Base-by-base conservation (phyloP, 2,888 invertebrate genomes). In the Metallyticus violacea region DNA sequence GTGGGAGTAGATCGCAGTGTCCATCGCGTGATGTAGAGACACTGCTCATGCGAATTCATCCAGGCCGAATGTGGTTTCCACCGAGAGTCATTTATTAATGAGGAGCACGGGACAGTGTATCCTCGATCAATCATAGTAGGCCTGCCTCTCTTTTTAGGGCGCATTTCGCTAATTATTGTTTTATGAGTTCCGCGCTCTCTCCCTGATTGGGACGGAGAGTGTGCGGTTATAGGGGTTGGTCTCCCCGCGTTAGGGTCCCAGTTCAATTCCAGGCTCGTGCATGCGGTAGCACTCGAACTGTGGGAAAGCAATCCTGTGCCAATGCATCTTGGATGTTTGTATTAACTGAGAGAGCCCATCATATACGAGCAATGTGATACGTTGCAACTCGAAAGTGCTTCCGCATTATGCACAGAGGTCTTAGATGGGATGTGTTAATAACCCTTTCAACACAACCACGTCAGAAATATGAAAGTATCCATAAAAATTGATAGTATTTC, bases 41-140 rank as follows among this genome's bases (percentile, higher is more conserved):
- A 62, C 15, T 40, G 15, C 40, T 62, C 15, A 22, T 22, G 9
- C 40, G 40, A 9, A 62, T 62, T 22, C 40, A 62, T 26, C 79
- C 22, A 9, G 9, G 28, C 82, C 15, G 76, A 9, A 15, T 2
- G 26, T 25, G 22, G 76, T 26, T n/a, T 77, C 83, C 27, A 77
- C 28, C n/a, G 83, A 83, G 77, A 83, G 83, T 77, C 77, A 83
- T 83, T 83, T 77, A 83, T 83, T 83, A 77, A 83, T 77, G 83
- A 77, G 77, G 77, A 77, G 83, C 77, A 27, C 4, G 26, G 77
- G 83, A 83, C 83, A 83, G 28, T 83, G 83, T 25, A 81, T 40
- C 40, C 83, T 25, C 83, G 77, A 83, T 83, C 83, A 83, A 83
- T 83, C 83, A 83, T 83, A 40, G 81, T n/a, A n/a, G n/a, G n/a